Percentiles rank a stretch among this genome's conserved stretches.
These are phyloP conservation scores for Azemiops feae DNA, from an alignment of 2,113 vertebrate species.

Conservation along the genomic window DNA sequence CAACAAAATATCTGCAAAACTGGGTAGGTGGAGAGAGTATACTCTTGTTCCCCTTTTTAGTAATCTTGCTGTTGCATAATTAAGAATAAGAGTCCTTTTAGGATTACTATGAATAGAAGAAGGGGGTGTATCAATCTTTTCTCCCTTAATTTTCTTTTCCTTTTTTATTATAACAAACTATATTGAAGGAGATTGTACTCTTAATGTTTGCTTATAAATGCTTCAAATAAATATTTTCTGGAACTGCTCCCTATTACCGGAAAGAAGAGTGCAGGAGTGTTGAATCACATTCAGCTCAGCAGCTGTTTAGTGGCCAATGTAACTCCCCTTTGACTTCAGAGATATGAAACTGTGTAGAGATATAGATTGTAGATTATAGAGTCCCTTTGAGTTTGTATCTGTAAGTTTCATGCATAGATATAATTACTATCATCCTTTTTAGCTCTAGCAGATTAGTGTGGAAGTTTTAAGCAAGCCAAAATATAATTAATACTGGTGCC, in stretches of 20 bases:
- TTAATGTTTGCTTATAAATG: background rate
- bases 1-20: background rate
- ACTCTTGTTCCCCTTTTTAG: background rate
- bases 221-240: background rate
- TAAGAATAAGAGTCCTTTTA: background rate
- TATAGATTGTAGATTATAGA: conserved; percentile 11
- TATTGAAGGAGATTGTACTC: background rate
- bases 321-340: background rate
- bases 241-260: background rate
- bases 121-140: background rate
- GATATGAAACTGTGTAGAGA: background rate
- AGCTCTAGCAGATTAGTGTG: background rate
- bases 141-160: background rate
- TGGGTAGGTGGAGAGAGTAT: background rate
- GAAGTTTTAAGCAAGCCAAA: conserved; percentile 7
- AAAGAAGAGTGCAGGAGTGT: background rate
- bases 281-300: background rate
- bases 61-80: background rate
- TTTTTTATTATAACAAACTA: background rate
- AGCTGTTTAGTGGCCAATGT: background rate
- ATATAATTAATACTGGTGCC: conserved; percentile 8
- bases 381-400: background rate
- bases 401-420: background rate
- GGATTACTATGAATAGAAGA: background rate
- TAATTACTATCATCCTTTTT: conserved; percentile 21